Evolutionary conservation across 2,888 invertebrate species (phyloP).

Genomic region (Ecliptopera silaceata): DNA sequence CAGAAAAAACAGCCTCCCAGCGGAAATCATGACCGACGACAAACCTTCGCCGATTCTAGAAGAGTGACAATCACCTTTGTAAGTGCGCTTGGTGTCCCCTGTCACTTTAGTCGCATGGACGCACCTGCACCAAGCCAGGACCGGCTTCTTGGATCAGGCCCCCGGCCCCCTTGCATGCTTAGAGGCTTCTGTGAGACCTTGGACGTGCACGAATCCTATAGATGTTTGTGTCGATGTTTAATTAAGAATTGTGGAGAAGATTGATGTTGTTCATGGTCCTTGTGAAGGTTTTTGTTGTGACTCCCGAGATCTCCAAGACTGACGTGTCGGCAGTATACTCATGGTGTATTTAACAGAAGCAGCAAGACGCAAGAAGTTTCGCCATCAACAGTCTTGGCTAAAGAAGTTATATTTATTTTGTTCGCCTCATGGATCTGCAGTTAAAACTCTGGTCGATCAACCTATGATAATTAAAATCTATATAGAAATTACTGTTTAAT

Average conservation of each 20-base stretch:
- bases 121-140: conserved; percentile 66
- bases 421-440: no score
- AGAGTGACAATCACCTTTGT: conserved; percentile 76
- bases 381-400: not conserved
- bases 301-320: conserved; percentile 3
- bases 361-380: not conserved
- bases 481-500: no score
- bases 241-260: conserved; percentile 37
- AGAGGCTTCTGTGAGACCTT: conserved; percentile 76
- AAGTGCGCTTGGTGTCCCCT: conserved; percentile 74
- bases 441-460: no score
- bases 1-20: conserved; percentile 76
- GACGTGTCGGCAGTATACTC: not conserved
- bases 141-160: conserved; percentile 73
- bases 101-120: conserved; percentile 78
- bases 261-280: conserved; percentile 24
- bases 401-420: not conserved
- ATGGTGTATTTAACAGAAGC: not conserved
- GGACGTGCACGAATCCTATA: conserved; percentile 71
- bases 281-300: conserved; percentile 11
- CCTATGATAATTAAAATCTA: no score
- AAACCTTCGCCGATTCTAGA: conserved; percentile 61
- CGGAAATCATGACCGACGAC: conserved; percentile 57
- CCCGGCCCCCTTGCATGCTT: conserved; percentile 80
- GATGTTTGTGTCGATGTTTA: conserved; percentile 67